phyloP scores from a whole-genome alignment of 2,113 vertebrate genomes.

The Heptranchias perlo region DNA sequence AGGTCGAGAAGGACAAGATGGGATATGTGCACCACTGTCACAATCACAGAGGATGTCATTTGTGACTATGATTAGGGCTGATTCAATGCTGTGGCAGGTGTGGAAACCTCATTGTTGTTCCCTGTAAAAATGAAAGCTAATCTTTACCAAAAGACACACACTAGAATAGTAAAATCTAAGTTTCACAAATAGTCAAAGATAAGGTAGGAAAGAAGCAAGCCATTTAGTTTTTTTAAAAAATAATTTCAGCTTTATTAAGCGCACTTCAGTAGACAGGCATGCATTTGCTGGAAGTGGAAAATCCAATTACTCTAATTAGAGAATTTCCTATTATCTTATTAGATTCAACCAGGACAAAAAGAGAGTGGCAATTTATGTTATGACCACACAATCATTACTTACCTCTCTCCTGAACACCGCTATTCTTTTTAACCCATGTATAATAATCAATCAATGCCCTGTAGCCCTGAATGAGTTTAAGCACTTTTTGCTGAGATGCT shows the following conservation, averaged over 20 bases:
- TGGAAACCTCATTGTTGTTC: neutral
- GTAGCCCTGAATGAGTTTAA: slow-evolving; percentile 75
- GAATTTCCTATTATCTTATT: neutral
- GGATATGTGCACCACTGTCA: neutral
- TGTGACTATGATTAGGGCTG: neutral
- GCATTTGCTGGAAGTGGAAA: neutral
- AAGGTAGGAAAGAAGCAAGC: neutral
- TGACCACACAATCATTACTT: slow-evolving; percentile 43
- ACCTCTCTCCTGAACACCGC: slow-evolving; percentile 52
- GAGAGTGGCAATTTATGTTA: neutral
- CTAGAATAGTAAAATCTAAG: neutral
- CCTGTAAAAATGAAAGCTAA: neutral
- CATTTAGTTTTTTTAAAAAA: too few relatives aligned
- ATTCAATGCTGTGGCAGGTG: neutral
- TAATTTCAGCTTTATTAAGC: neutral
- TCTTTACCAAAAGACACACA: neutral
- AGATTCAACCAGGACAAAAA: neutral
- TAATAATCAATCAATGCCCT: slow-evolving; percentile 74
- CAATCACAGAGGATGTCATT: neutral
- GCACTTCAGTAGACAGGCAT: neutral
- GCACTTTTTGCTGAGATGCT: slow-evolving; percentile 52
- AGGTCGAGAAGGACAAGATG: neutral
- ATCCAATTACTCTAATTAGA: neutral
- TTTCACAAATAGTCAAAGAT: neutral
- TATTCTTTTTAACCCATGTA: slow-evolving; percentile 69